Percentiles rank a stretch among this genome's conserved stretches.
Conservation (phyloP, 2,888 invertebrate species). For the Cataglyphis rosenhaueri region DNA sequence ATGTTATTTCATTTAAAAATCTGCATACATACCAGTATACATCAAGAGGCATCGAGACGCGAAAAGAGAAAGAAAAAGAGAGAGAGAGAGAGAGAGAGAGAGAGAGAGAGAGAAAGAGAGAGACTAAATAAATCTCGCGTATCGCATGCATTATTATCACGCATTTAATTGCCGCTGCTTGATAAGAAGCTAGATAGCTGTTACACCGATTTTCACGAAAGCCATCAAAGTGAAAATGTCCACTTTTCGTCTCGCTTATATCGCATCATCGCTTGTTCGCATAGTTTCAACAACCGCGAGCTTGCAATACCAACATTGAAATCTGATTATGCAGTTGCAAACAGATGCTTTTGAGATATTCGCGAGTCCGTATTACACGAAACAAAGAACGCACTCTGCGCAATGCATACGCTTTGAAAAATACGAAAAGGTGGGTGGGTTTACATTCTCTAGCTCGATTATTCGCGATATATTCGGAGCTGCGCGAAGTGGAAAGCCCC, state of each 20-base stretch:
- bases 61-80: neutral
- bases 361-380: neutral
- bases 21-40: neutral
- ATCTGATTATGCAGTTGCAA: slow-evolving; percentile 30
- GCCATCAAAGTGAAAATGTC: neutral
- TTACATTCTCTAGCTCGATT: slow-evolving; percentile 27
- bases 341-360: neutral
- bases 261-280: neutral
- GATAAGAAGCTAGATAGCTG: neutral
- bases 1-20: slow-evolving; percentile 6
- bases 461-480: slow-evolving; percentile 24
- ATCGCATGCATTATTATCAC: neutral
- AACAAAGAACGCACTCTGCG: neutral
- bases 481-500: slow-evolving; percentile 32
- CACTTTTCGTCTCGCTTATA: slow-evolving; percentile 17
- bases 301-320: slow-evolving; percentile 35
- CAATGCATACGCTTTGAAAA: slow-evolving; percentile 13
- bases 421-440: neutral
- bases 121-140: neutral
- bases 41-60: slow-evolving; percentile 12
- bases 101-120: neutral
- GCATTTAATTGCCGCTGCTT: neutral
- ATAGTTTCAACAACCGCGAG: neutral
- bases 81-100: neutral
- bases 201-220: slow-evolving; percentile 21